Evolutionary conservation across 2,888 invertebrate species (phyloP), one percentile per base, ranked within the genome.

Genomic region (Drosophila aldrichi): DNA sequence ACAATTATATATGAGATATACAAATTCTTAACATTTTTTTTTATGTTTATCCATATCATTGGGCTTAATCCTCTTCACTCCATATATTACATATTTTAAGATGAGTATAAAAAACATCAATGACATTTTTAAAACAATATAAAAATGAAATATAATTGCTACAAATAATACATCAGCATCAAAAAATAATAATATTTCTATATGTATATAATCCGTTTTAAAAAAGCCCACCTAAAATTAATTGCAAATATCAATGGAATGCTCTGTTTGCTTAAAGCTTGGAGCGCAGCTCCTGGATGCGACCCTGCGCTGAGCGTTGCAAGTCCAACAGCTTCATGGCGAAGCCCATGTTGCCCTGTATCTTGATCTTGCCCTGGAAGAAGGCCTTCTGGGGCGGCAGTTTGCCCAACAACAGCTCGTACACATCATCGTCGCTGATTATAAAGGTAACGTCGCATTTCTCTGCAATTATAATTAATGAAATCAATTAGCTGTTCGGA

Each of bases 331-430:
- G 93, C 92, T 98, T 99, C 96, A 99, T 97, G 2, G 99, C 99
- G 48, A 98, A 93, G 0, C 97, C 98, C 96, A 99, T 98, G 92
- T 99, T 99, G 38, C 99, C 99, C 92, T 98, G 97, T 69, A 99
- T 96, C 94, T 98, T 99, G 65, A 98, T 95, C 93, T 99, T 99
- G 18, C 99, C 99, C 93, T 98, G 97, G 95, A 97, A 97, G 93
- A 97, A 98, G 2, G 98, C 98, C 92, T 98, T 98, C 92, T 99
- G 98, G 0, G 97, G 97, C 92, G 98, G 98, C 70, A 99, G 94
- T 92, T 97, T 97, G 1, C 98, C 98, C 2, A 96, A 95, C 89
- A 99, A 96, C 61, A 99, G 94, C 81, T 97, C 97, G 7, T 96
- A 94, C 6, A 99, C 95, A 91, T 98, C 98, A 0, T 95, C 96